phyloP scores from a whole-genome alignment of 2,113 vertebrate genomes.

The Semicossyphus pulcher region DNA sequence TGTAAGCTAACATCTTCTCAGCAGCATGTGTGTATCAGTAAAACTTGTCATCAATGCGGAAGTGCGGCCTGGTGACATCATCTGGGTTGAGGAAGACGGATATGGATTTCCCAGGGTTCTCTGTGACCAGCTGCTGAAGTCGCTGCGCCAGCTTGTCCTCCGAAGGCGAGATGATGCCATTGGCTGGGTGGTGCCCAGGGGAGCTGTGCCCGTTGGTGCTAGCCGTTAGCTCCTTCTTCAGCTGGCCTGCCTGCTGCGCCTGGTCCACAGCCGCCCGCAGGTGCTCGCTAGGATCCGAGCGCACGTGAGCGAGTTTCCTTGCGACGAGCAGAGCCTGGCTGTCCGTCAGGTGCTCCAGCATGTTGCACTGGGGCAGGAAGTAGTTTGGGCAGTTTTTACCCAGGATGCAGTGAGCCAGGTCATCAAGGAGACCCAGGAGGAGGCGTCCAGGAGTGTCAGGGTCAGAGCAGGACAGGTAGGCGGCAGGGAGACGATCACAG shows the following conservation, averaged over 20 bases:
- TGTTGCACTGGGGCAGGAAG: conserved; percentile 88
- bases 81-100: conserved; percentile 88
- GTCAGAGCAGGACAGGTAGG: conserved; percentile 83
- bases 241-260: conserved; percentile 84
- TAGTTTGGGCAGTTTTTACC: conserved; percentile 88
- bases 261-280: conserved; percentile 87
- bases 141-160: conserved; percentile 84
- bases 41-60: conserved; percentile 88
- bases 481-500: conserved; percentile 87
- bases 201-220: conserved; percentile 77
- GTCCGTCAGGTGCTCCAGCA: conserved; percentile 84
- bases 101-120: conserved; percentile 87
- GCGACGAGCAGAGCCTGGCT: conserved; percentile 81
- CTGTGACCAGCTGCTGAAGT: conserved; percentile 87
- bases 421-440: conserved; percentile 88
- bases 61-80: conserved; percentile 85
- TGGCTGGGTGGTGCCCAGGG: conserved; percentile 69
- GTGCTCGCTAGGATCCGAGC: conserved; percentile 86
- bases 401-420: conserved; percentile 87
- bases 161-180: conserved; percentile 77
- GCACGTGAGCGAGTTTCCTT: conserved; percentile 83
- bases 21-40: conserved; percentile 69
- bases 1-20: background rate
- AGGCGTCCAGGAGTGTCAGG: conserved; percentile 84
- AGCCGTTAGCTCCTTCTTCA: conserved; percentile 80